Conservation (phyloP, 2,888 invertebrate species). For the Orchestes rusci region DNA sequence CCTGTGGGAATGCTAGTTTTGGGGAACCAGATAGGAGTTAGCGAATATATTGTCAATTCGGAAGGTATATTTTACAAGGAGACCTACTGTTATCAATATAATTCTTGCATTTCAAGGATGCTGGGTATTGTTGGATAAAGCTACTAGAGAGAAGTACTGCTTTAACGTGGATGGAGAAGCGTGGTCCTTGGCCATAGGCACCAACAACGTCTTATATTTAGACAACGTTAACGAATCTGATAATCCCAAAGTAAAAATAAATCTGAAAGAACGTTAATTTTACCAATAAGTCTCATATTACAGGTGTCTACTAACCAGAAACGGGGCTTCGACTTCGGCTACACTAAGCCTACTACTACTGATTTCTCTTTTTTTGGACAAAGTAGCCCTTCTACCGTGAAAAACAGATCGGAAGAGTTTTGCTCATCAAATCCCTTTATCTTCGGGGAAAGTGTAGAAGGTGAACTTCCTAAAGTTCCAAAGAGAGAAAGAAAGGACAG, state of each 20-base stretch:
- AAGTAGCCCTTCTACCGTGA: conserved; percentile 22
- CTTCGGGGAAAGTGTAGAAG: conserved; percentile 39
- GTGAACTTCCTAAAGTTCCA: conserved; percentile 39
- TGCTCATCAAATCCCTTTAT: conserved; percentile 42
- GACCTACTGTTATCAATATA: neutral
- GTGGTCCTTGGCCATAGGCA: conserved; percentile 63
- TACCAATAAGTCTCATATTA: neutral
- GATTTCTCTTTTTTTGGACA: conserved; percentile 52
- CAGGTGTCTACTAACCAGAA: conserved; percentile 14
- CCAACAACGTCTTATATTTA: conserved; percentile 57
- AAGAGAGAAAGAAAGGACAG: conserved; percentile 39
- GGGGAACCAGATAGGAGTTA: conserved; percentile 57
- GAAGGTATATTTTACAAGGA: conserved; percentile 44
- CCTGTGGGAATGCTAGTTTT: conserved; percentile 60
- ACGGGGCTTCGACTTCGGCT: conserved; percentile 16
- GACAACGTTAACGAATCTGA: conserved; percentile 44
- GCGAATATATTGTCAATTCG: conserved; percentile 56
- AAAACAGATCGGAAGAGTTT: conserved; percentile 25
- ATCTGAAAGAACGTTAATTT: neutral
- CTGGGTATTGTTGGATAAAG: conserved; percentile 58
- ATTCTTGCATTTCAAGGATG: conserved; percentile 33
- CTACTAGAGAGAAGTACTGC: conserved; percentile 57
- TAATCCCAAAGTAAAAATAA: conserved; percentile 13
- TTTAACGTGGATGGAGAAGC: conserved; percentile 61
- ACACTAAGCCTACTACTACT: conserved; percentile 21